A percentile compares a stretch with the other conserved stretches of the same genome.
phyloP scores from a whole-genome alignment of 2,797 vertebrate species.

The Glyptemys insculpta region DNA sequence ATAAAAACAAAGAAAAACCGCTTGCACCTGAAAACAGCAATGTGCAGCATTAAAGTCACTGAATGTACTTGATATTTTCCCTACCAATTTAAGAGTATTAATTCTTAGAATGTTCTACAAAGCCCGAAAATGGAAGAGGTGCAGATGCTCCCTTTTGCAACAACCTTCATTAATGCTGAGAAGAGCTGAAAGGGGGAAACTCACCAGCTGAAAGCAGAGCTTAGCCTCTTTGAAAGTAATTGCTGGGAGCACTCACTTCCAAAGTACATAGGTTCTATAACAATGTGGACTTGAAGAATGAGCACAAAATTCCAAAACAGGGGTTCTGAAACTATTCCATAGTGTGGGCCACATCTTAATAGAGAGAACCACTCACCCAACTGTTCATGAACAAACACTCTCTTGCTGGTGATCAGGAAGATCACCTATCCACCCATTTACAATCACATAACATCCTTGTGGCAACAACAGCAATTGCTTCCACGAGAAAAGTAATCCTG shows the following conservation, averaged over 20 bases:
- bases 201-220: constrained; percentile 31
- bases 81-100: constrained; percentile 19
- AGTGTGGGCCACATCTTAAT: not conserved
- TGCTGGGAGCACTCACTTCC: constrained; percentile 10
- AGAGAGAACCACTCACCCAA: not conserved
- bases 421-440: not conserved
- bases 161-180: constrained; percentile 50
- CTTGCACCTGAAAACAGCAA: constrained; percentile 55
- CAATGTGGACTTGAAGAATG: not conserved
- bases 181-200: constrained; percentile 70
- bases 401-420: not conserved
- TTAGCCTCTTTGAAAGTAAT: constrained; percentile 23
- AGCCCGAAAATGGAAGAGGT: constrained; percentile 29
- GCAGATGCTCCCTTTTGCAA: constrained; percentile 48
- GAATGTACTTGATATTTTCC: not conserved
- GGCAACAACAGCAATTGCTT: not conserved
- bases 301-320: not conserved
- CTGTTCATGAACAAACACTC: not conserved
- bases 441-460: not conserved
- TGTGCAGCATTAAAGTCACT: not conserved
- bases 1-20: not conserved
- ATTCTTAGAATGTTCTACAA: not conserved
- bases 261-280: not conserved
- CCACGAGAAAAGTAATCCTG: not conserved
- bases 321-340: not conserved